phyloP scores from a whole-genome alignment of 2,113 vertebrate genomes.

The Brachyhypopomus occidentalis region DNA sequence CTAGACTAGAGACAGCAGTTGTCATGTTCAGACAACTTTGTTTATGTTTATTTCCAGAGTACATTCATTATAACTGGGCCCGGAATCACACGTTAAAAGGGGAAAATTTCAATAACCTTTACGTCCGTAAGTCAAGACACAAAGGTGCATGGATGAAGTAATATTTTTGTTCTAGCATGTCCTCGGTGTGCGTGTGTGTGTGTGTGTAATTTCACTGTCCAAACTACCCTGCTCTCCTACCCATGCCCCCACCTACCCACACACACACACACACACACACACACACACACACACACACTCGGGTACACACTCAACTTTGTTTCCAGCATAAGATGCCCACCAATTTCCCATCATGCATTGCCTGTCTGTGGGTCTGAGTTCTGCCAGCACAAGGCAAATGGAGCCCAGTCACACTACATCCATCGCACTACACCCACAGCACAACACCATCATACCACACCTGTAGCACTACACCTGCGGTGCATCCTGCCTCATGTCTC shows the following conservation, averaged over 20 bases:
- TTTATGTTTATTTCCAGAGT: slow-evolving; percentile 51
- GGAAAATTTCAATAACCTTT: slow-evolving; percentile 21
- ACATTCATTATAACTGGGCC: slow-evolving; percentile 4
- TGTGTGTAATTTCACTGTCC: not conserved
- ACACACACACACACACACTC: slow-evolving; percentile 40
- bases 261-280: slow-evolving; percentile 13
- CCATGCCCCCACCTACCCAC: slow-evolving; percentile 22
- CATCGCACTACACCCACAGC: slow-evolving; percentile 1
- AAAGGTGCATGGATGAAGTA: not conserved
- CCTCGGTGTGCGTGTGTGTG: not conserved
- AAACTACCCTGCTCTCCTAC: slow-evolving; percentile 3
- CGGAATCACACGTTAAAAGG: slow-evolving; percentile 20
- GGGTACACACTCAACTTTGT: slow-evolving; percentile 51
- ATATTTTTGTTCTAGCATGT: slow-evolving; percentile 15
- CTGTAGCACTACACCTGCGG: too few relatives aligned
- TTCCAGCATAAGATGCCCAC: slow-evolving; percentile 45
- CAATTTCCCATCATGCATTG: slow-evolving; percentile 40
- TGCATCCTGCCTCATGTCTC: too few relatives aligned
- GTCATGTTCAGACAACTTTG: slow-evolving; percentile 21
- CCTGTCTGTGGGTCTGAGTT: slow-evolving; percentile 55
- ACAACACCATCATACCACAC: too few relatives aligned
- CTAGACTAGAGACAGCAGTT: too few relatives aligned
- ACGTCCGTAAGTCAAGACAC: slow-evolving; percentile 11
- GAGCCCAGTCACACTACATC: slow-evolving; percentile 5
- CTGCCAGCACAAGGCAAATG: slow-evolving; percentile 30